These are phyloP conservation scores for Labeo catla DNA, from an alignment of 2,113 vertebrate genomes.

Conservation along the genomic window DNA sequence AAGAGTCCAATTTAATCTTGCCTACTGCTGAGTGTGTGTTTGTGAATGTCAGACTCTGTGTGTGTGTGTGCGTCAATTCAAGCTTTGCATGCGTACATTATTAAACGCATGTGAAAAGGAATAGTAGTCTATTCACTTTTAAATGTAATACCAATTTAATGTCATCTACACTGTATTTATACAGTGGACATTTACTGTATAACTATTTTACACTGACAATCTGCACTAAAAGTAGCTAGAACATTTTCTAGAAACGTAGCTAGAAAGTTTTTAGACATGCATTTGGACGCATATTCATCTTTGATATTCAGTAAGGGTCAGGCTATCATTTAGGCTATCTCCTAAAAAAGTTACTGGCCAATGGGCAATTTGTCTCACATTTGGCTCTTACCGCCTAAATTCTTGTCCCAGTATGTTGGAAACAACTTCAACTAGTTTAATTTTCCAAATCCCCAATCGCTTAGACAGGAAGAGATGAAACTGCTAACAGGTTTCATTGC, in stretches of 20 bases:
- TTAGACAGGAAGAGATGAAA: neutral
- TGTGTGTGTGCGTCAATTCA: neutral
- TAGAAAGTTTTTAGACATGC: no score
- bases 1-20: conserved; percentile 31
- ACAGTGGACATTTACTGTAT: no score
- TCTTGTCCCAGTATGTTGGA: neutral
- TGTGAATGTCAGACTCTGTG: conserved; percentile 6
- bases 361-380: neutral
- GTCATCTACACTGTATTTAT: neutral
- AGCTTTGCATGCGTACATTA: neutral
- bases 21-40: conserved; percentile 32
- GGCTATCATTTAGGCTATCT: no score
- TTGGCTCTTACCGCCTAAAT: neutral
- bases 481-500: neutral
- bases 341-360: neutral
- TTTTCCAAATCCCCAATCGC: neutral
- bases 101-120: neutral
- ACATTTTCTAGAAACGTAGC: no score
- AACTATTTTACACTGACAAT: no score
- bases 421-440: neutral
- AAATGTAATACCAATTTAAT: neutral
- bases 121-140: neutral
- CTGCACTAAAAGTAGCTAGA: no score
- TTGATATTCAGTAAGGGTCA: no score
- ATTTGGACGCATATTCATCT: no score